phyloP scores from a whole-genome alignment of 2,113 vertebrate species.

The Orthochromis indermauri region DNA sequence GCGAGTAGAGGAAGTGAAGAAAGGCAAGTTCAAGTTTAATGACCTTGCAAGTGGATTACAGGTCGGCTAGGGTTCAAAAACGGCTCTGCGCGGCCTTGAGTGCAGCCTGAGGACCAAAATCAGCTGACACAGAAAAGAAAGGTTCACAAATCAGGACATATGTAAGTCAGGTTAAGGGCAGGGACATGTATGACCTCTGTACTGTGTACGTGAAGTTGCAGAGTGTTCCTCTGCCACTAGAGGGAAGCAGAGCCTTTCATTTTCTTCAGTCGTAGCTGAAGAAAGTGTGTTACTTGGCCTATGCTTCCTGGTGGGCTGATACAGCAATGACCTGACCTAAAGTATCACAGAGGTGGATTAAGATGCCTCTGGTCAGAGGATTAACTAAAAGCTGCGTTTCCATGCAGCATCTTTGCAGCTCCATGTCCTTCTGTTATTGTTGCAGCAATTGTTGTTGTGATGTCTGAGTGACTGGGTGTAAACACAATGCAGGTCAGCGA shows the following conservation, averaged over 20 bases:
- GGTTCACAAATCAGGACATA: neutral
- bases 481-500: neutral
- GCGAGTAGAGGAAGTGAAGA: neutral
- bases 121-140: neutral
- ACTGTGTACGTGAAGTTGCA: neutral
- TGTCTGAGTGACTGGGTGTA: neutral
- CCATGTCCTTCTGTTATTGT: neutral
- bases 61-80: conserved; percentile 7
- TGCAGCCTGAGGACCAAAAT: neutral
- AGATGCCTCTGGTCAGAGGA: neutral
- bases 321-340: neutral
- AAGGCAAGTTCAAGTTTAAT: conserved; percentile 34
- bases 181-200: neutral
- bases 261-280: neutral
- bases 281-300: conserved; percentile 15
- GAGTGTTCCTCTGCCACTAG: neutral
- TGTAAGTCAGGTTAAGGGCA: neutral
- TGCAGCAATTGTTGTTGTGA: neutral
- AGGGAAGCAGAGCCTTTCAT: conserved; percentile 9
- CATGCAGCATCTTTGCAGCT: neutral
- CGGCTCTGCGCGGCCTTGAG: neutral
- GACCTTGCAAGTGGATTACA: conserved; percentile 53
- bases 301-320: neutral
- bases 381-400: neutral
- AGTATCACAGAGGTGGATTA: neutral